Evolutionary conservation across 2,888 invertebrate species (phyloP), one percentile per base, ranked within the genome.

Genomic region (Druceiella hillmani): DNA sequence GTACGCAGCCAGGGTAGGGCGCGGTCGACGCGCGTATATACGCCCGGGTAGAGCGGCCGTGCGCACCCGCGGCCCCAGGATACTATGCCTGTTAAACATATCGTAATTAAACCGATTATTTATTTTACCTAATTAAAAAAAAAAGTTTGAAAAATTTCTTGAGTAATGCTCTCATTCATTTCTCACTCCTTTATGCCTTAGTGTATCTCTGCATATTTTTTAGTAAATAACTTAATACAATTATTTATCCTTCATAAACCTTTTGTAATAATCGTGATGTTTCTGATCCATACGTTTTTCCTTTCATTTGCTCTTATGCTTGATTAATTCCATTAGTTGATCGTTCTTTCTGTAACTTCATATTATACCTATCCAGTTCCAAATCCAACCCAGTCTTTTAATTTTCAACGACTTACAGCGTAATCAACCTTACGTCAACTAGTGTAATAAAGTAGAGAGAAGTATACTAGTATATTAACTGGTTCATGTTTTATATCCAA

Each of bases 11-110:
- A 71, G 1, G 69, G 65, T 43, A 68, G 50, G 47, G 69, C 67
- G n/a, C 55, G 54, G 32, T 61, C 62, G 0, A 70, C 67, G 2
- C 70, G 56, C 2, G 69, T 59, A 43, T 70, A 69, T 1, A 70
- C 68, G 2, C 69, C 70, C 1, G 71, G 75, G 36, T 70, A 70
- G 2, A 68, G 67, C 4, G 80, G 81, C 40, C 83, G 63, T 0
- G 81, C 85, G 53, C 86, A 86, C 0, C 86, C 85, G 32, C 85
- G 72, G 2, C 85, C 86, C 81, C 83, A 86, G 0, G 85, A 85
- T 0, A 84, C 83, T 5, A 86, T 71, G n/a, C 83, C 83, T 83
- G 55, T 4, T 53, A 53, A 45, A 27, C 42, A 50, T 45, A 17
- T 12, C 20, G 13, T 15, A 20, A 26, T 17, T 12, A 20, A n/a